Percentiles rank a stretch among this genome's conserved stretches.
phyloP scores from a whole-genome alignment of 2,888 invertebrate species.

The Gonocerus acuteangulatus region DNA sequence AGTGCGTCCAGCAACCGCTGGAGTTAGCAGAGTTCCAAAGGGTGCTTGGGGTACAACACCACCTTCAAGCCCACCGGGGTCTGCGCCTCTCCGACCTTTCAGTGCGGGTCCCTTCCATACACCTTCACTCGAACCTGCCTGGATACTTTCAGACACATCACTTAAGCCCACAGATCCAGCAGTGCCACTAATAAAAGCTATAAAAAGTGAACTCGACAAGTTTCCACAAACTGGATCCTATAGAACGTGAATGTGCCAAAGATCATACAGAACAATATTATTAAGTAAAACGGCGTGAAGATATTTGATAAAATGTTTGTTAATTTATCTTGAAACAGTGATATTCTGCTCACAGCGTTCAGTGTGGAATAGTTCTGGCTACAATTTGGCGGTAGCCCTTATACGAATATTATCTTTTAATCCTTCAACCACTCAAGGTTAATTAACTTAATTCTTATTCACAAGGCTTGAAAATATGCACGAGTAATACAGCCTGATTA shows the following conservation, averaged over 20 bases:
- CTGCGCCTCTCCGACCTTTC: slow-evolving; percentile 48
- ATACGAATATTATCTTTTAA: too few species aligned
- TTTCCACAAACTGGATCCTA: slow-evolving; percentile 36
- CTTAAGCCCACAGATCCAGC: slow-evolving; percentile 62
- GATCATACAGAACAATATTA: neutral
- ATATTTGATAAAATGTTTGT: too few species aligned
- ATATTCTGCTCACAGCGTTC: too few species aligned
- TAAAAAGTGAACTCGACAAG: slow-evolving; percentile 59
- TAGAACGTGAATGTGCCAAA: slow-evolving; percentile 26
- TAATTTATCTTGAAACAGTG: too few species aligned
- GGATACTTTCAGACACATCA: slow-evolving; percentile 53
- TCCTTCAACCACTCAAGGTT: too few species aligned
- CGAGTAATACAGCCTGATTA: too few species aligned
- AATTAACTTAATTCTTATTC: too few species aligned
- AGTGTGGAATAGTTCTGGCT: too few species aligned
- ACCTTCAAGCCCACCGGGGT: slow-evolving; percentile 36
- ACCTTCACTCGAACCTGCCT: slow-evolving; percentile 48
- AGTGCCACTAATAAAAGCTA: slow-evolving; percentile 73
- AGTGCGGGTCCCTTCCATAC: slow-evolving; percentile 59
- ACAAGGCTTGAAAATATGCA: too few species aligned
- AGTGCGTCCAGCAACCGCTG: slow-evolving; percentile 34
- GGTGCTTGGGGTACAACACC: slow-evolving; percentile 35
- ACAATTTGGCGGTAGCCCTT: too few species aligned
- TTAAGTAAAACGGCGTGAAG: neutral
- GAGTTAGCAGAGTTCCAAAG: slow-evolving; percentile 26